These are phyloP conservation scores for Clepsis dumicolana DNA, from an alignment of 2,888 invertebrate genomes.

Conservation along the genomic window DNA sequence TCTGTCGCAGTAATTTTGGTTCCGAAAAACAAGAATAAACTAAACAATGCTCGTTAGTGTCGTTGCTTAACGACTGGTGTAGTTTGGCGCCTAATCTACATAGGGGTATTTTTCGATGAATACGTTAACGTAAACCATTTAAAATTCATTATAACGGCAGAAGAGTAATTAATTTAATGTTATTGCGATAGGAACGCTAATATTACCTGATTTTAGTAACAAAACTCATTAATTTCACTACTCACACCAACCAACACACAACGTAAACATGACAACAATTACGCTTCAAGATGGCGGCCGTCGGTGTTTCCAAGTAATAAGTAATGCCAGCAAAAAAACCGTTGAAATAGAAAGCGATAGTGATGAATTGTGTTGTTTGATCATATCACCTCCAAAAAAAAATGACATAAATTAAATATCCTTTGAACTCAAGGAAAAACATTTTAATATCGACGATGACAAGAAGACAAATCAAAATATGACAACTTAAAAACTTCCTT, in stretches of 20 bases:
- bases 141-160: conserved; percentile 12
- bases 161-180: neutral
- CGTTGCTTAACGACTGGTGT: conserved; percentile 60
- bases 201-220: conserved; percentile 59
- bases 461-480: no score
- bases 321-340: conserved; percentile 24
- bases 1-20: conserved; percentile 23
- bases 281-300: conserved; percentile 82
- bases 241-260: conserved; percentile 64
- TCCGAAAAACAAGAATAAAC: conserved; percentile 40
- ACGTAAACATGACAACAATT: conserved; percentile 87
- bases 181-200: conserved; percentile 30
- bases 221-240: conserved; percentile 72
- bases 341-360: conserved; percentile 9
- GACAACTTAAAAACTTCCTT: no score
- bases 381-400: no score
- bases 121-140: neutral
- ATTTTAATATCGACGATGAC: no score
- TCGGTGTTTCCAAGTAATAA: conserved; percentile 35
- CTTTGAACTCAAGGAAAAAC: no score
- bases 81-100: conserved; percentile 82
- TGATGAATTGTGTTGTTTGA: no score
- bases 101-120: conserved; percentile 36
- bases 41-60: conserved; percentile 48
- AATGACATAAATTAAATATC: neutral